These are phyloP conservation scores for Lasioglossum calceatum DNA, from an alignment of 2,888 invertebrate species.

Conservation along the genomic window DNA sequence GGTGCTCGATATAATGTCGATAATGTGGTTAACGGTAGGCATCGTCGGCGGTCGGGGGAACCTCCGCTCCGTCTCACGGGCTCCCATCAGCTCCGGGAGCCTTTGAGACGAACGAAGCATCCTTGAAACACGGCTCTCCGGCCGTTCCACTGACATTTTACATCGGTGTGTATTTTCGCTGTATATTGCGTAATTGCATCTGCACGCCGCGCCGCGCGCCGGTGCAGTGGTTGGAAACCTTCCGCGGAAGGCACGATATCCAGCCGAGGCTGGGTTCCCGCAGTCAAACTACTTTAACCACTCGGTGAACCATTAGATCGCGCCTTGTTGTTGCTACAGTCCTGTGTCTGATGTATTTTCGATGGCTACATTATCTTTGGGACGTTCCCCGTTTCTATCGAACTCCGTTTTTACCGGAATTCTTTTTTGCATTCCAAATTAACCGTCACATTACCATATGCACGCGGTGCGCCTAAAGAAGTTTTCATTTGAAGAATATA, in stretches of 20 bases:
- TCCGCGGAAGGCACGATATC: conserved; percentile 3
- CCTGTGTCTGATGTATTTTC: not conserved
- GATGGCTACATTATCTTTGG: too few species aligned
- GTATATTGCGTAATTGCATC: conserved; percentile 53
- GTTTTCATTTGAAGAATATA: too few species aligned
- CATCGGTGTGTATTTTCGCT: conserved; percentile 62
- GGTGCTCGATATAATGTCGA: conserved; percentile 43
- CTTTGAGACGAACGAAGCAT: conserved; percentile 64
- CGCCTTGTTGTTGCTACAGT: not conserved
- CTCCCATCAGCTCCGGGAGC: conserved; percentile 16
- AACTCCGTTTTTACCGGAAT: too few species aligned
- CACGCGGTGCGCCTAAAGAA: too few species aligned
- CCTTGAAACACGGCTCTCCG: conserved; percentile 62
- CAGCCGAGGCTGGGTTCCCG: not conserved
- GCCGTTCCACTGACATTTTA: conserved; percentile 71
- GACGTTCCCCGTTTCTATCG: too few species aligned
- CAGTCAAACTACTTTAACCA: not conserved
- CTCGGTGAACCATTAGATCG: not conserved
- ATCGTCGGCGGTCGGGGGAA: not conserved
- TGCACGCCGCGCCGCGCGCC: conserved; percentile 3
- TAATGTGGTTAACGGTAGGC: conserved; percentile 52
- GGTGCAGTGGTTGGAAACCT: conserved; percentile 25
- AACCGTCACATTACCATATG: too few species aligned
- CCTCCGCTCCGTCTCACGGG: conserved; percentile 28
- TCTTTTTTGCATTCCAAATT: too few species aligned